Base-by-base conservation (phyloP, 2,888 invertebrate species). In the Diaprepes abbreviatus region DNA sequence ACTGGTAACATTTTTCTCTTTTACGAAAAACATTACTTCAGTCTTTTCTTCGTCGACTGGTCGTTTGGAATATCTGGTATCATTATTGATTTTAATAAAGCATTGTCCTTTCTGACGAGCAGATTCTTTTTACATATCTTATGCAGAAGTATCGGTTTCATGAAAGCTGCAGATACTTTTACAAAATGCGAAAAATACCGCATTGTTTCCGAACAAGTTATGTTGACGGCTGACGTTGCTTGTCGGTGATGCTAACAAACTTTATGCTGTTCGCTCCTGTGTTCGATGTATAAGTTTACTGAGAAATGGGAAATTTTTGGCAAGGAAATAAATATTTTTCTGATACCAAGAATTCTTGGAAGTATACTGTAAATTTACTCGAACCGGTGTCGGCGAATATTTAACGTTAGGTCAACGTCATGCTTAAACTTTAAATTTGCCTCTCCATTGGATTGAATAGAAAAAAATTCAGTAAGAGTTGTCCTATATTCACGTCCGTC, bases 51-150 rank as follows among this genome's bases (percentile, higher is more conserved):
- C 12, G 36, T 55, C 36, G 55, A 21, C 55, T 35, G 55, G 36
- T 55, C 36, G 33, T 36, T 24, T 54, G 35, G 54, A 67, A 40
- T 66, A 60, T 66, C 66, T 70, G 64, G 70, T 70, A 67, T 64
- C 67, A 71, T 69, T 69, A 69, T 69, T 64, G 69, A 69, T 71
- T 67, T 71, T 71, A 71, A 71, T 71, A 71, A 67, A 71, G 67
- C 71, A 67, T 71, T 71, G 71, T 71, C 55, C 54, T 35, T 40
- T 54, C 48, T 71, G 67, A 71, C 66, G 71, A 69, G 58, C 63
- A 54, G 58, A 67, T 63, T 66, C 71, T 54, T 71, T 71, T 71
- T 64, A 64, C 67, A 71, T 71, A 71, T 71, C 50, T 70, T 69
- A 69, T 64, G 69, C 69, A 64, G 64, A 35, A 64, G 58, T 69